These are phyloP conservation scores for Saguinus imperator DNA, from an alignment of 2,113 vertebrate species.

Conservation along the genomic window DNA sequence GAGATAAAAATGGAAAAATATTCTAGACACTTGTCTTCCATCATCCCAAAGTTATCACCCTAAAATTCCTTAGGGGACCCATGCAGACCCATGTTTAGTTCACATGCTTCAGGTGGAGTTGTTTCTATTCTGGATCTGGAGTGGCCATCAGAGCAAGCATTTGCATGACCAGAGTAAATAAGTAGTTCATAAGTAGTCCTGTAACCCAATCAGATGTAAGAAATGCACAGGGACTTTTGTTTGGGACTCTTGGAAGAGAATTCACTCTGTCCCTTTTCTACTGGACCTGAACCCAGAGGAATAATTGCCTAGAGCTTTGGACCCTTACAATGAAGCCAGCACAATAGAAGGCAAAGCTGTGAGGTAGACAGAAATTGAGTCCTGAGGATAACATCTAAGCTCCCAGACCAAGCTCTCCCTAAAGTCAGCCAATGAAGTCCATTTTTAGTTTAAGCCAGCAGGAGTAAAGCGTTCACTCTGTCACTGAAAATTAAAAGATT, in stretches of 20 bases:
- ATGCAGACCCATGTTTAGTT: neutral
- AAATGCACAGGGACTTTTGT: neutral
- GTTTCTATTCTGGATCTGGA: neutral
- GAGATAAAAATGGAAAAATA: conserved; percentile 3
- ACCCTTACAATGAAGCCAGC: conserved; percentile 22
- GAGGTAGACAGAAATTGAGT: neutral
- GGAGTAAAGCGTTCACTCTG: neutral
- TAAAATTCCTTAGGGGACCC: neutral
- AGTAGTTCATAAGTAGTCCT: neutral
- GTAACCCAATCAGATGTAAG: neutral
- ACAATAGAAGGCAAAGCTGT: neutral
- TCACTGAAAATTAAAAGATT: conserved; percentile 43
- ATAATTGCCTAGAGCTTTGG: neutral
- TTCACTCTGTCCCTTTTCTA: neutral
- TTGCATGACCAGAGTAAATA: neutral
- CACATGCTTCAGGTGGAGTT: neutral
- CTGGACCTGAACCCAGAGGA: neutral
- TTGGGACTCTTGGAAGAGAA: neutral
- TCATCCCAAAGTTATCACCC: neutral
- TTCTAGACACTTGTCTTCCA: neutral
- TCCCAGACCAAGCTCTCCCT: neutral
- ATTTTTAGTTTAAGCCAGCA: conserved; percentile 9
- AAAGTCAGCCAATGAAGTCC: neutral
- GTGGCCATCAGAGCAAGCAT: neutral
- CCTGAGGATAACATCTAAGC: neutral